These are phyloP conservation scores for Burhinus bistriatus DNA, from an alignment of 2,113 vertebrate genomes.

Conservation along the genomic window DNA sequence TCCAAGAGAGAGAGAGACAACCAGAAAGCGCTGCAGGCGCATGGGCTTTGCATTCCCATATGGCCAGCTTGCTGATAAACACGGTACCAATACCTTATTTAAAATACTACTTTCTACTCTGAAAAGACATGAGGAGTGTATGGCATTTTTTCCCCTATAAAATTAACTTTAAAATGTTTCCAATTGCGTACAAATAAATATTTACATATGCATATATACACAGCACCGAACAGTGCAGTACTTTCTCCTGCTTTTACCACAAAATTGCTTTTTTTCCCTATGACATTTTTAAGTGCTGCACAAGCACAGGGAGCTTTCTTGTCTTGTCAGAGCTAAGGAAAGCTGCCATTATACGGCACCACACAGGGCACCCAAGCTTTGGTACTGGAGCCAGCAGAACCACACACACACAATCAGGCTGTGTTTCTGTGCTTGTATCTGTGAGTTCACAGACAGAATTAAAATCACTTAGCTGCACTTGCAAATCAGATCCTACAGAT, in stretches of 20 bases:
- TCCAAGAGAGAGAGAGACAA: not conserved
- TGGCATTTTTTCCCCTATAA: not conserved
- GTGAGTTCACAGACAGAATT: not conserved
- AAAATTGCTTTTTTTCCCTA: not conserved
- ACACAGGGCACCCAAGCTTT: not conserved
- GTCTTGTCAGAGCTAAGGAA: not conserved
- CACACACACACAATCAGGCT: too few relatives aligned
- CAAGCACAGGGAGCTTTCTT: not conserved
- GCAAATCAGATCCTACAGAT: not conserved
- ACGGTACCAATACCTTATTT: accelerated
- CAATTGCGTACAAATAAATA: not conserved
- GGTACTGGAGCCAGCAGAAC: not conserved
- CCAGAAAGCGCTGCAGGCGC: not conserved
- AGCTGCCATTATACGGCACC: not conserved
- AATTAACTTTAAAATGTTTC: not conserved
- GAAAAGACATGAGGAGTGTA: not conserved
- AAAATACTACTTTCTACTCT: not conserved
- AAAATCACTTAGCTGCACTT: not conserved
- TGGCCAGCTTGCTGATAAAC: not conserved
- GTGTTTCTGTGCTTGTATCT: not conserved
- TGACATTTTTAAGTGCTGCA: not conserved
- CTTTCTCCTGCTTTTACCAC: not conserved
- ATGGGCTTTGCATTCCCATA: not conserved
- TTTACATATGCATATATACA: not conserved
- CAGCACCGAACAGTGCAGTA: not conserved